A percentile compares a stretch with the other conserved stretches of the same genome.
phyloP scores from a whole-genome alignment of 1,140 invertebrate species.

The Drosophila pectinifera region DNA sequence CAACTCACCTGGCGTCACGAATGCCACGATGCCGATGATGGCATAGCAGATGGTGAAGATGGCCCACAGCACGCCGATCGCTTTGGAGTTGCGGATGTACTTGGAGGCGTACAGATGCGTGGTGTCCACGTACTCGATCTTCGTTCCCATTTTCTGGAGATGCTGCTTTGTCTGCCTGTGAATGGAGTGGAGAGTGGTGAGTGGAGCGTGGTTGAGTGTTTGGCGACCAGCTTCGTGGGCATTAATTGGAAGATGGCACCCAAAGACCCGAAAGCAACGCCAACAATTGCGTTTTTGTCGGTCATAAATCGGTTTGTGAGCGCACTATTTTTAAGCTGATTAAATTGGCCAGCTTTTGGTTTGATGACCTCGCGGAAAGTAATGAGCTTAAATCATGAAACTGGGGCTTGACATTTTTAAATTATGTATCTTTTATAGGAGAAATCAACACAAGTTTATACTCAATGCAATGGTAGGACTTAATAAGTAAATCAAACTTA shows the following conservation, averaged over 20 bases:
- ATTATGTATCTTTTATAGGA: neutral
- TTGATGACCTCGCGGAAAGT: conserved; percentile 63
- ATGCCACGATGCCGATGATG: conserved; percentile 97
- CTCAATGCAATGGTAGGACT: neutral
- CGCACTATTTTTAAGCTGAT: conserved; percentile 57
- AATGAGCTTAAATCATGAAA: conserved; percentile 34
- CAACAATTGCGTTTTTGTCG: conserved; percentile 52
- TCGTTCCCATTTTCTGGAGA: conserved; percentile 90
- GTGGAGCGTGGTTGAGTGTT: conserved; percentile 56
- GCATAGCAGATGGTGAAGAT: conserved; percentile 98
- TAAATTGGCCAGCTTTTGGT: conserved; percentile 65
- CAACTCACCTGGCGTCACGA: conserved; percentile 92
- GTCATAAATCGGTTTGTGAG: conserved; percentile 58
- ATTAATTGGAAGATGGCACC: conserved; percentile 48
- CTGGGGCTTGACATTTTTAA: conserved; percentile 35
- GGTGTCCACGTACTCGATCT: conserved; percentile 95
- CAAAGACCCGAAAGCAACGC: conserved; percentile 24
- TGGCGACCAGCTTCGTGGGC: conserved; percentile 22
- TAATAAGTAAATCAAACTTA: neutral
- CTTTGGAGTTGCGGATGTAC: conserved; percentile 97
- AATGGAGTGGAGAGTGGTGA: conserved; percentile 35
- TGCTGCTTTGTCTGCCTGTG: conserved; percentile 47
- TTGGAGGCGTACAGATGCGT: conserved; percentile 95
- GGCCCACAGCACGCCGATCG: conserved; percentile 98
- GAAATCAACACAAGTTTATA: neutral